These are phyloP conservation scores for Cydia splendana DNA, from an alignment of 1,140 invertebrate genomes.

Conservation along the genomic window DNA sequence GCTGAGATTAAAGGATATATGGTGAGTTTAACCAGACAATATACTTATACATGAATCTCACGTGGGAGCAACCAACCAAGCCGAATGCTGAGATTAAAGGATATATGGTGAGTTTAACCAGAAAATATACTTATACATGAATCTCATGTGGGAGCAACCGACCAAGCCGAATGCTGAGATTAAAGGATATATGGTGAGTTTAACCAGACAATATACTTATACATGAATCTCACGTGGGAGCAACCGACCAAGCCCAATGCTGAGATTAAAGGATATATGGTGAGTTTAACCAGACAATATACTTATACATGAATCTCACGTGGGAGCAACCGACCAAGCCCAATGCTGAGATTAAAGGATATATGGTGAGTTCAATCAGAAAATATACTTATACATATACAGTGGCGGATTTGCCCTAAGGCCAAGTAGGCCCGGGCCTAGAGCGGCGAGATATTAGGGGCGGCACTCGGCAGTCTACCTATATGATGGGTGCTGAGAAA, in stretches of 20 bases:
- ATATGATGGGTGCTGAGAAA: too few relatives aligned
- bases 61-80: conserved; percentile 85
- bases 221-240: conserved; percentile 85
- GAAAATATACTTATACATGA: conserved; percentile 80
- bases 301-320: conserved; percentile 83
- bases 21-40: conserved; percentile 65
- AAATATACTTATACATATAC: too few relatives aligned
- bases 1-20: conserved; percentile 88
- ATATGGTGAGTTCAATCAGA: conserved; percentile 78
- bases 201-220: conserved; percentile 45
- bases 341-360: conserved; percentile 88
- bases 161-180: conserved; percentile 87
- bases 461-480: too few relatives aligned
- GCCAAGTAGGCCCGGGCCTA: too few relatives aligned
- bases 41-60: conserved; percentile 84
- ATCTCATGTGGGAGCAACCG: conserved; percentile 86
- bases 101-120: conserved; percentile 81
- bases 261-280: conserved; percentile 86
- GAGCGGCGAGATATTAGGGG: too few relatives aligned
- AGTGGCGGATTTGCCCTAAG: too few relatives aligned
- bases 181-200: conserved; percentile 83
- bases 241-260: conserved; percentile 86
- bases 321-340: conserved; percentile 86
- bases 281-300: conserved; percentile 60
- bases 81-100: conserved; percentile 88